Conservation (phyloP, 1,140 invertebrate species). For the Bombyx mori region ASM3026992v2 NC_085117.1:5434001-5434500, state of each 20-base stretch:
- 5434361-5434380: constrained; percentile 66
- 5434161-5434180: constrained; percentile 29
- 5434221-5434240: constrained; percentile 25
- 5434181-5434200: constrained; percentile 48
- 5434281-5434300: constrained; percentile 56
- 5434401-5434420: constrained; percentile 28
- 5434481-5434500: constrained; percentile 60
- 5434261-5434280: constrained; percentile 41
- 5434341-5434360: constrained; percentile 64
- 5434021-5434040: constrained; percentile 69
- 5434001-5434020: constrained; percentile 65
- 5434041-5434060: constrained; percentile 73
- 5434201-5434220: constrained; percentile 38
- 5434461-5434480: constrained; percentile 68
- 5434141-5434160: constrained; percentile 14
- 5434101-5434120: constrained; percentile 88
- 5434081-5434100: constrained; percentile 83
- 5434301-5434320: constrained; percentile 60
- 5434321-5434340: constrained; percentile 62
- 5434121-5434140: constrained; percentile 43
- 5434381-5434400: constrained; percentile 67
- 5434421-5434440: constrained; percentile 24
- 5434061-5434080: constrained; percentile 79
- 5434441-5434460: constrained; percentile 29
- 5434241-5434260: constrained; percentile 22